phyloP scores from a whole-genome alignment of 1,140 invertebrate species.

The Zaprionus inermis region DNA sequence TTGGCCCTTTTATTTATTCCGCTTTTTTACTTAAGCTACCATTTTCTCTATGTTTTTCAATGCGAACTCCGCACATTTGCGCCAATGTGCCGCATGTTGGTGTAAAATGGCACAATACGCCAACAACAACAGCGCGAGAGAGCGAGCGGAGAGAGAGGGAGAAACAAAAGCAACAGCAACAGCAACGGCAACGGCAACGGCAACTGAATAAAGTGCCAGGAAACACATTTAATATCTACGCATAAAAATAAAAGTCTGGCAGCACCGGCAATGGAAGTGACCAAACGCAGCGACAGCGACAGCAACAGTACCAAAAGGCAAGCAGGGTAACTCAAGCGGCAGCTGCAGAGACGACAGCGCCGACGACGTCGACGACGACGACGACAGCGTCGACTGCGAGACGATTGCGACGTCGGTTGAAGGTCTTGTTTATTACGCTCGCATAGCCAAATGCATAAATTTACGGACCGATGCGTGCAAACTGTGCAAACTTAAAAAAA shows the following conservation, averaged over 20 bases:
- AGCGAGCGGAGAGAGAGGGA: constrained; percentile 5
- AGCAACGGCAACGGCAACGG: constrained; percentile 51
- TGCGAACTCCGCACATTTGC: constrained; percentile 73
- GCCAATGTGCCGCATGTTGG: constrained; percentile 76
- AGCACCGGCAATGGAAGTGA: constrained; percentile 78
- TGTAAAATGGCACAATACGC: constrained; percentile 77
- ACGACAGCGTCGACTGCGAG: too few relatives aligned
- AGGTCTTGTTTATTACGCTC: constrained; percentile 83
- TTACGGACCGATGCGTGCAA: constrained; percentile 82
- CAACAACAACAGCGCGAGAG: constrained; percentile 42
- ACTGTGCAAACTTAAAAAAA: constrained; percentile 78
- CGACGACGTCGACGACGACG: constrained; percentile 44
- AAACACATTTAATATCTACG: constrained; percentile 83
- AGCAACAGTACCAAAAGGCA: constrained; percentile 29
- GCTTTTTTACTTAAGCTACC: neutral
- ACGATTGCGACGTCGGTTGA: constrained; percentile 68
- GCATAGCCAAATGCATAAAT: constrained; percentile 82
- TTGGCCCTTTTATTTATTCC: constrained; percentile 18
- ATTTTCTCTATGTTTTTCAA: constrained; percentile 41
- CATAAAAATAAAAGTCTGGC: constrained; percentile 81
- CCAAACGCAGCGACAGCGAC: constrained; percentile 53
- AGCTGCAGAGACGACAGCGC: constrained; percentile 25
- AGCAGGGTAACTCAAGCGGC: constrained; percentile 33
- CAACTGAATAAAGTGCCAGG: constrained; percentile 78
- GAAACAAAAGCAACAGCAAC: constrained; percentile 38